A percentile compares a stretch with the other conserved stretches of the same genome.
phyloP scores from a whole-genome alignment of 2,888 invertebrate species.

The Scaeva pyrastri region DNA sequence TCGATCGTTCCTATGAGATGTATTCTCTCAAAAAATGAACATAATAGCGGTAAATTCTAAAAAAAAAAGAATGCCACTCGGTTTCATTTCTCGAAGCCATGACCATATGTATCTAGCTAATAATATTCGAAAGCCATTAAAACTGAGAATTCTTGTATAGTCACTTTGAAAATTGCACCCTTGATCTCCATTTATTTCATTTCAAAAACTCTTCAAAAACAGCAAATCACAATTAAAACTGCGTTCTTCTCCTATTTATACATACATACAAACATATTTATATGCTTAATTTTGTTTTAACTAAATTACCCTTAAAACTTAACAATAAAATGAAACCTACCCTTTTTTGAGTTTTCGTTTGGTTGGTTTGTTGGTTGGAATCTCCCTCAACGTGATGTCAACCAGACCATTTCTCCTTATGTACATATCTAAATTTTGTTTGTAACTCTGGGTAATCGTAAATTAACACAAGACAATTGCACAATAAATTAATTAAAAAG shows the following conservation, averaged over 20 bases:
- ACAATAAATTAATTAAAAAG: slow-evolving; percentile 74
- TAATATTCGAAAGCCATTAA: slow-evolving; percentile 22
- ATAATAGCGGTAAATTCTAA: too few relatives aligned
- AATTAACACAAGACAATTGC: slow-evolving; percentile 71
- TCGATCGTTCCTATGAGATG: too few relatives aligned
- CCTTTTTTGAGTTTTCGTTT: neutral
- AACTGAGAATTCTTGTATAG: slow-evolving; percentile 33
- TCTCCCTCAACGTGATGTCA: slow-evolving; percentile 27
- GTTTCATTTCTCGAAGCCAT: too few relatives aligned
- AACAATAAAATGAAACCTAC: slow-evolving; percentile 14
- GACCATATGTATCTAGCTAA: neutral
- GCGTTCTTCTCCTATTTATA: slow-evolving; percentile 27
- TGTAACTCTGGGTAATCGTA: slow-evolving; percentile 44
- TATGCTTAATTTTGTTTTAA: slow-evolving; percentile 4
- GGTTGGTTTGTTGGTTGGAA: neutral
- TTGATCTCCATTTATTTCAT: slow-evolving; percentile 64
- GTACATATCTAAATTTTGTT: too few relatives aligned
- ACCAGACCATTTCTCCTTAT: slow-evolving; percentile 2
- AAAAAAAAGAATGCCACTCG: too few relatives aligned
- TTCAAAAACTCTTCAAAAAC: slow-evolving; percentile 43
- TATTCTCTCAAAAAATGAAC: too few relatives aligned
- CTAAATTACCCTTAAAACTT: slow-evolving; percentile 27
- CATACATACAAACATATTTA: too few relatives aligned
- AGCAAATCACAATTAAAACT: slow-evolving; percentile 72
- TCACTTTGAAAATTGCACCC: slow-evolving; percentile 54